phyloP scores from a whole-genome alignment of 1,140 invertebrate species.

The Sesamia nonagrioides region DNA sequence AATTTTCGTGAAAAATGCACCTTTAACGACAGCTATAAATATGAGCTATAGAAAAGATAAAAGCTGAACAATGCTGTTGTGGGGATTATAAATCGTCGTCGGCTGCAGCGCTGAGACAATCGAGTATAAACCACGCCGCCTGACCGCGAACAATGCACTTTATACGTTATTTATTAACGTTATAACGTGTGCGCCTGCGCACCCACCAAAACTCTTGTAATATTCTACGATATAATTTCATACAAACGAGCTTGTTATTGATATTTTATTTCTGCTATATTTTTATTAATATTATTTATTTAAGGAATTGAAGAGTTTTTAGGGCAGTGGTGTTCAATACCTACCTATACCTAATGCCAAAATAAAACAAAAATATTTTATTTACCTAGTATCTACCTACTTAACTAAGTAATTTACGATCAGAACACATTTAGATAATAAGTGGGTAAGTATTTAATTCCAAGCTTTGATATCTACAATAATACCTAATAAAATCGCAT shows the following conservation, averaged over 20 bases:
- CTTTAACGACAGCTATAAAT: conserved; percentile 65
- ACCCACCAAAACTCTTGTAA: conserved; percentile 51
- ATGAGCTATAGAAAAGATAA: conserved; percentile 67
- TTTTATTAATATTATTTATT: conserved; percentile 17
- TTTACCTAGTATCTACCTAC: too few species aligned
- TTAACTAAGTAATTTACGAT: too few species aligned
- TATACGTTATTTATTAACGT: conserved; percentile 64
- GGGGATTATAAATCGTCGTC: conserved; percentile 23
- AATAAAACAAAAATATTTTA: neutral
- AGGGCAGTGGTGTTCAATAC: neutral
- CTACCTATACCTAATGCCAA: too few species aligned
- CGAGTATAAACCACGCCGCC: conserved; percentile 62
- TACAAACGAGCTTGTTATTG: conserved; percentile 70
- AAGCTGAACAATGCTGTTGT: conserved; percentile 57
- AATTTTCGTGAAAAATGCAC: conserved; percentile 60
- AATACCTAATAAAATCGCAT: too few species aligned
- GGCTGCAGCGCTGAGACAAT: conserved; percentile 57
- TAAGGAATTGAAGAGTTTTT: neutral
- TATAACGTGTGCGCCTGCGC: conserved; percentile 24
- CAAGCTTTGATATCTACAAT: too few species aligned
- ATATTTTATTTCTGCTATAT: conserved; percentile 64
- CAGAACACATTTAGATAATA: too few species aligned
- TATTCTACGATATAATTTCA: conserved; percentile 57
- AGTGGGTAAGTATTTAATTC: too few species aligned
- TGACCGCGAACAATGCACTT: conserved; percentile 64